Conservation (phyloP, 2,888 invertebrate genomes). For the Drosophila prostipennis region DNA sequence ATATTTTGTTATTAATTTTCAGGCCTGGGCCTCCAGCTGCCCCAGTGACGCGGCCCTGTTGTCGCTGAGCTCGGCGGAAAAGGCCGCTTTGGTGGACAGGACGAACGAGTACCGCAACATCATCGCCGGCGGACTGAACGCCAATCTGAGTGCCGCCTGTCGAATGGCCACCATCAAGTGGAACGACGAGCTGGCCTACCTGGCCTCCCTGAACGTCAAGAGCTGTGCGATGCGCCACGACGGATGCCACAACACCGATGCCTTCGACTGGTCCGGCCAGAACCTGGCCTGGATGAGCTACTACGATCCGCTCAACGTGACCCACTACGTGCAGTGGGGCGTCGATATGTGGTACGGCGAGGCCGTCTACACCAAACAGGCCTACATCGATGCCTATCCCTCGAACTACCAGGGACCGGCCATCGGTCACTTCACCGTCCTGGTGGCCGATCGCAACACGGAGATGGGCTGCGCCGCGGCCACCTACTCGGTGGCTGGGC, state of each 20-base stretch:
- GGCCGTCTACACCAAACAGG: constrained; percentile 39
- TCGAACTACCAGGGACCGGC: constrained; percentile 52
- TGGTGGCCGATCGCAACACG: constrained; percentile 72
- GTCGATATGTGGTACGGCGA: constrained; percentile 76
- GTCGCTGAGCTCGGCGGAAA: constrained; percentile 25
- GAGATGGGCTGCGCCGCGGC: constrained; percentile 72
- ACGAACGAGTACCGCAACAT: constrained; percentile 62
- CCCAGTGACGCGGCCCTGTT: constrained; percentile 47
- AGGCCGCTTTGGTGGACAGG: constrained; percentile 42
- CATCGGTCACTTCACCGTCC: constrained; percentile 77
- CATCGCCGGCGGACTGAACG: constrained; percentile 58
- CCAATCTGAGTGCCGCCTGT: constrained; percentile 55
- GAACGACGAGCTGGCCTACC: constrained; percentile 67
- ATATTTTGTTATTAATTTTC: too few species aligned
- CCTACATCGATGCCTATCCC: constrained; percentile 59
- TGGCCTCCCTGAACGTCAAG: constrained; percentile 70
- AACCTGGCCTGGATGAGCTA: constrained; percentile 68
- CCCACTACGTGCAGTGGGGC: background rate
- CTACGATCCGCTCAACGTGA: constrained; percentile 24
- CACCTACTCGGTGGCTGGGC: constrained; percentile 34
- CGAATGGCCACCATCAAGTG: constrained; percentile 77
- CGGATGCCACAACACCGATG: constrained; percentile 69
- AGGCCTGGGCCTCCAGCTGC: constrained; percentile 53
- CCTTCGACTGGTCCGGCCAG: constrained; percentile 71
- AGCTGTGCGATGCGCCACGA: constrained; percentile 71